Percentiles rank a stretch among this genome's conserved stretches.
Conservation (phyloP, 2,113 vertebrate genomes). For the Aix galericulata region DNA sequence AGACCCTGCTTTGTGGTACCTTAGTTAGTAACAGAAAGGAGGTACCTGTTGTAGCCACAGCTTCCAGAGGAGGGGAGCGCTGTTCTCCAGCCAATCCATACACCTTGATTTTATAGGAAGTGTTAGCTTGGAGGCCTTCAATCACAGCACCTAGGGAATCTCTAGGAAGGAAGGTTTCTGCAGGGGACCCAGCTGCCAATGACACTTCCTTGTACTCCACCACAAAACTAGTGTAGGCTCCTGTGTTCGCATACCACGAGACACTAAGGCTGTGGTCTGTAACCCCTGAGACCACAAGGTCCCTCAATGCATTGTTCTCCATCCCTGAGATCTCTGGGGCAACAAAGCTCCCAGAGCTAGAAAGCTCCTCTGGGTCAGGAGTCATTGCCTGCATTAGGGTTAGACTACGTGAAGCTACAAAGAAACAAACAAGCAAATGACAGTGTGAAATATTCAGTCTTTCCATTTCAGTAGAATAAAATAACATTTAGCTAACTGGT, state of each 20-base stretch:
- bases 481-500: neutral
- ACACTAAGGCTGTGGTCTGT: neutral
- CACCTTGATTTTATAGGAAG: neutral
- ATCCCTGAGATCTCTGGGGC: neutral
- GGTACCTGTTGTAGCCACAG: neutral
- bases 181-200: neutral
- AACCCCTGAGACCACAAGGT: neutral
- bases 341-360: neutral
- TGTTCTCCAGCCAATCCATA: neutral
- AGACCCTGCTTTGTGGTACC: neutral
- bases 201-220: neutral
- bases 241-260: neutral
- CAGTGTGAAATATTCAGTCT: neutral
- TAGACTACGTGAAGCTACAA: neutral
- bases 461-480: neutral
- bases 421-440: neutral
- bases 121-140: neutral
- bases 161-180: neutral
- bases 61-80: neutral
- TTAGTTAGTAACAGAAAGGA: neutral
- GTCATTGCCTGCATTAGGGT: neutral
- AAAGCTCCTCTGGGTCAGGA: neutral
- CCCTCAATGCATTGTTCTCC: neutral
- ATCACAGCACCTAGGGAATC: neutral
- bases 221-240: neutral